Base-by-base conservation (phyloP, 2,113 vertebrate genomes). In the Pseudopodoces humilis region DNA sequence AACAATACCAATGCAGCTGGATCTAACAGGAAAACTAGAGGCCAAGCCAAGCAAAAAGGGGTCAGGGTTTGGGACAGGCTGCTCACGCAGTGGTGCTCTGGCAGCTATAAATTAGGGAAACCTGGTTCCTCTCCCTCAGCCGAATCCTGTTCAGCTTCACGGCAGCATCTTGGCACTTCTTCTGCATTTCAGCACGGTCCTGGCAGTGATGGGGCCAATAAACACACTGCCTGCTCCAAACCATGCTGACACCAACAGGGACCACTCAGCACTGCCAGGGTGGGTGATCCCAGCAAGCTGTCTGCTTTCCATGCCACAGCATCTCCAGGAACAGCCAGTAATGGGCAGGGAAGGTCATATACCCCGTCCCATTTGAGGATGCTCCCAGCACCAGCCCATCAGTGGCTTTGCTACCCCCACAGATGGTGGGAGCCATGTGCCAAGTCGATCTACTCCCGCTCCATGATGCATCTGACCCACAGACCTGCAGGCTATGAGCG, bases 311-410 rank as follows among this genome's bases (percentile, higher is more conserved):
- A 10, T 1, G 2, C 13, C 12, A 8, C 6, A 35, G 25, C 35
- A 49, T 69, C 56, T 59, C 21, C 4, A 7, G 37, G 6, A n/a
- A 50, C 74, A 56, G 50, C 7, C 13, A 17, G 47, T 3, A 17
- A n/a, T 46, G 39, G 43, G 16, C 8, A 0, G 3, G 23, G 33
- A n/a, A 25, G 71, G 65, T 68, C 8, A 2, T 6, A 44, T n/a
- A 8, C 23, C 37, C 55, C 0, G 1, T 55, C 56, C 81, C 9
- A 2, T 27, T 4, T 1, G 18, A 59, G 69, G 17, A 87, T 0
- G 2, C 20, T 60, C 47, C 37, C 50, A 86, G 60, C 55, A 62
- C 20, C 6, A 6, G 65, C 6, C 8, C 11, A 4, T 35, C 2
- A 9, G 50, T 2, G 15, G 53, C 79, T 67, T 59, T 46, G 35